Evolutionary conservation across 1,140 invertebrate genomes (phyloP).

Genomic region (Lepidotrigona ventralis): DNA sequence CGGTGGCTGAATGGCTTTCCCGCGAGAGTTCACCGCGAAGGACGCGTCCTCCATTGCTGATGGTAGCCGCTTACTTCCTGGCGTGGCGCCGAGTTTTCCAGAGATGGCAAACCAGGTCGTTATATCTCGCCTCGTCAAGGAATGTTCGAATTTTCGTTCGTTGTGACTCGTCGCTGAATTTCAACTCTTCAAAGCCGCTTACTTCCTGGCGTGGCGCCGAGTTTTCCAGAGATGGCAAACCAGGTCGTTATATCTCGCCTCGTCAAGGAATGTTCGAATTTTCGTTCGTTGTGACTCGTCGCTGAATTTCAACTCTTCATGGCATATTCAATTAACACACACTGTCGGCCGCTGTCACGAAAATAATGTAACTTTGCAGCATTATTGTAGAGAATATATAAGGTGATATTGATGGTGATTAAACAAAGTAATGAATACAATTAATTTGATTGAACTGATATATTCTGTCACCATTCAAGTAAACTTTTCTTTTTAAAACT

Average conservation of each 20-base stretch:
- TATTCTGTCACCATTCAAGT: no score
- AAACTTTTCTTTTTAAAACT: no score
- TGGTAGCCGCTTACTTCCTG: neutral
- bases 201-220: constrained; percentile 8
- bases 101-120: constrained; percentile 47
- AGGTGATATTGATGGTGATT: no score
- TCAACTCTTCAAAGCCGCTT: neutral
- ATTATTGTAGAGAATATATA: no score
- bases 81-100: constrained; percentile 21
- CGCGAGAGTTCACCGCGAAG: constrained; percentile 11
- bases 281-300: neutral
- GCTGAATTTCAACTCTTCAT: neutral
- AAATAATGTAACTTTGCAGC: no score
- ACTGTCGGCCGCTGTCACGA: no score
- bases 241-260: neutral
- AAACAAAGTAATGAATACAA: no score
- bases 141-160: neutral
- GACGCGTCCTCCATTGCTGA: constrained; percentile 31
- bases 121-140: neutral
- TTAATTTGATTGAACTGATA: no score
- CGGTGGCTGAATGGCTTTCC: constrained; percentile 41
- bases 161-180: neutral
- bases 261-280: neutral
- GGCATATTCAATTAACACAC: no score
- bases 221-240: constrained; percentile 51